Percentiles rank a stretch among this genome's conserved stretches.
These are phyloP conservation scores for Neotoma lepida DNA, from an alignment of 2,113 vertebrate species.

Conservation along the genomic window DNA sequence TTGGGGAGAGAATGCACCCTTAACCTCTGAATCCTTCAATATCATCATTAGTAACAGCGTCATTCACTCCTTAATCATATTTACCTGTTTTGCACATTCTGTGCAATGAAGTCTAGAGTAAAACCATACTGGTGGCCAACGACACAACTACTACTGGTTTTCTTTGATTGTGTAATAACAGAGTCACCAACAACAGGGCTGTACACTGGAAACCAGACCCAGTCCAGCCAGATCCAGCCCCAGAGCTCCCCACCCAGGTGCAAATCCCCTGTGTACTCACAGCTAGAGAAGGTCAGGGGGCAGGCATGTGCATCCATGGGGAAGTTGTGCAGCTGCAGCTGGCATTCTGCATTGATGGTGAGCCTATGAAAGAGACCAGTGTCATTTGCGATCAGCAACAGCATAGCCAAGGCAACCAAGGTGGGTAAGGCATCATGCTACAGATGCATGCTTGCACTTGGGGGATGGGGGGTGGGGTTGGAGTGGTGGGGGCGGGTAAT, in stretches of 20 bases:
- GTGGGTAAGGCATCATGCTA: rapidly evolving
- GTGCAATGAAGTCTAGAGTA: background rate
- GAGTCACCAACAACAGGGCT: background rate
- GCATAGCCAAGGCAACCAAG: no score
- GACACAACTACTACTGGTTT: background rate
- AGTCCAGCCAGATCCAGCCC: background rate
- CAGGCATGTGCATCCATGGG: constrained; percentile 98
- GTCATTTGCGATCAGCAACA: background rate
- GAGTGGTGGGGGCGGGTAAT: no score
- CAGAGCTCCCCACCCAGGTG: background rate
- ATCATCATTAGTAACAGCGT: rapidly evolving
- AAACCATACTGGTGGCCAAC: background rate
- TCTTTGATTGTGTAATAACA: rapidly evolving
- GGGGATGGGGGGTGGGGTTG: rapidly evolving
- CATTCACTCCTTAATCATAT: background rate
- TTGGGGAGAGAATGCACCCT: background rate
- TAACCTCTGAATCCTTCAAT: background rate
- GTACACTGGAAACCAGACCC: background rate
- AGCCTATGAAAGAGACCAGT: constrained; percentile 85
- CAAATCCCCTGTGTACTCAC: constrained; percentile 87
- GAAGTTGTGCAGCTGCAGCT: constrained; percentile 97
- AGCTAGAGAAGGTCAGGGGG: constrained; percentile 98
- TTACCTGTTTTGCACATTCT: background rate
- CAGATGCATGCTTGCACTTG: no score
- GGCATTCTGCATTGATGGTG: constrained; percentile 97